Conservation (phyloP, 2,113 vertebrate genomes). For the Oryzias celebensis region DNA sequence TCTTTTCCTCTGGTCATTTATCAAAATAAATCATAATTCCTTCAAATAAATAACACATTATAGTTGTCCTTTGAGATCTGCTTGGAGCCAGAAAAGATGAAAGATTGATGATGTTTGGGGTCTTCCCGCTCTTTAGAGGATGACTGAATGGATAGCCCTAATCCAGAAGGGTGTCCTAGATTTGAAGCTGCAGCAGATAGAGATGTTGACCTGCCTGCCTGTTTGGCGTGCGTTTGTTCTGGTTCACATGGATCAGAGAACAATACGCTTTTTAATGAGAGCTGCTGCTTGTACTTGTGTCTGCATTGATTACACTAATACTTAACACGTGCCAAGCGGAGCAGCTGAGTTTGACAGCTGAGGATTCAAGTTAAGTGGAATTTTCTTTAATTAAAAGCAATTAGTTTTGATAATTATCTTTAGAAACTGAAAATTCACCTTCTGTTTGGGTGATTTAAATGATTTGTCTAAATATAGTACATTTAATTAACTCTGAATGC, state of each 20-base stretch:
- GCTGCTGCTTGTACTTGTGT: slow-evolving; percentile 33
- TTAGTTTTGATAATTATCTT: no score
- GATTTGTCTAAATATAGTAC: no score
- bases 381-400: no score
- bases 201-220: slow-evolving; percentile 42
- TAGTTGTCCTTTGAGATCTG: slow-evolving; percentile 4
- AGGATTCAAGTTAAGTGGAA: no score
- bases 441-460: no score
- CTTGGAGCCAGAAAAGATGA: slow-evolving; percentile 38
- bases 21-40: no score
- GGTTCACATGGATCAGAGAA: slow-evolving; percentile 40
- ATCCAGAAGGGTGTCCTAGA: slow-evolving; percentile 68
- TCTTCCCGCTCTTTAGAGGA: slow-evolving; percentile 31
- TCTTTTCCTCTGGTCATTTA: no score
- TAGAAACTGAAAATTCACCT: no score
- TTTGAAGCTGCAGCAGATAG: slow-evolving; percentile 51
- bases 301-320: slow-evolving; percentile 66
- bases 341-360: no score
- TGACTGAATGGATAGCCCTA: slow-evolving; percentile 53
- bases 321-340: slow-evolving; percentile 63
- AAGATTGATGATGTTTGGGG: slow-evolving; percentile 58
- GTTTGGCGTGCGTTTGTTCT: slow-evolving; percentile 9
- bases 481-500: no score
- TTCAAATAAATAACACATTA: no score
- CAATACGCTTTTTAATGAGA: slow-evolving; percentile 73